Evolutionary conservation across 1,140 invertebrate genomes (phyloP).

Genomic region (Bacillus rossius): DNA sequence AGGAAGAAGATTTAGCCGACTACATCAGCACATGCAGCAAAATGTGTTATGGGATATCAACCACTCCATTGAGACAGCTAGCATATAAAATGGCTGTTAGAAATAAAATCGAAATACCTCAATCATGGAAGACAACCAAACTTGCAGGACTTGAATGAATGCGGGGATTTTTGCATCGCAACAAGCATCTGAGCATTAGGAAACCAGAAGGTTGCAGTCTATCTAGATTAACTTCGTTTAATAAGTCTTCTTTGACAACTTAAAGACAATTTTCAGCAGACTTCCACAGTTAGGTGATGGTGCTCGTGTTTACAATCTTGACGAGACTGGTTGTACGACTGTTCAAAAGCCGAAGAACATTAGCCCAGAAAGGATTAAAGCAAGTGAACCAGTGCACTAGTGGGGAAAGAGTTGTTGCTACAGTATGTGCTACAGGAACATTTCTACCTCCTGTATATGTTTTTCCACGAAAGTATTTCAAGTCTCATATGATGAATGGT

Average conservation of each 20-base stretch:
- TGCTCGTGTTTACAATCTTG: constrained; percentile 36
- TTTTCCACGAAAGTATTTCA: constrained; percentile 23
- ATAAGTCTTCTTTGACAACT: too few relatives aligned
- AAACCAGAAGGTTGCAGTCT: too few relatives aligned
- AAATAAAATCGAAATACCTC: too few relatives aligned
- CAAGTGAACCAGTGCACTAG: constrained; percentile 37
- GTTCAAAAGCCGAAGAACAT: constrained; percentile 40
- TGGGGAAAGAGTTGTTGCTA: constrained; percentile 32
- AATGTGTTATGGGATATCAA: too few relatives aligned
- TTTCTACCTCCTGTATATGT: constrained; percentile 27
- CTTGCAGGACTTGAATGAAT: too few relatives aligned
- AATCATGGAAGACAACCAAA: too few relatives aligned
- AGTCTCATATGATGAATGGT: constrained; percentile 9
- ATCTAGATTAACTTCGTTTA: too few relatives aligned
- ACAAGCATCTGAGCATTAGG: too few relatives aligned
- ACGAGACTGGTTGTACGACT: constrained; percentile 43
- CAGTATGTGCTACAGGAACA: constrained; percentile 25
- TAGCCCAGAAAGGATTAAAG: constrained; percentile 30
- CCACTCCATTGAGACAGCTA: too few relatives aligned
- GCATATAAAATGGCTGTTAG: too few relatives aligned
- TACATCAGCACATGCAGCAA: too few relatives aligned
- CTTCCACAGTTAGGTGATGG: constrained; percentile 16
- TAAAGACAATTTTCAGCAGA: constrained; percentile 3
- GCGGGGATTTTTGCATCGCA: too few relatives aligned
- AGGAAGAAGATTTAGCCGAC: constrained; percentile 1